These are phyloP conservation scores for Neogale vison DNA, from an alignment of 2,113 vertebrate genomes.

Conservation along the genomic window DNA sequence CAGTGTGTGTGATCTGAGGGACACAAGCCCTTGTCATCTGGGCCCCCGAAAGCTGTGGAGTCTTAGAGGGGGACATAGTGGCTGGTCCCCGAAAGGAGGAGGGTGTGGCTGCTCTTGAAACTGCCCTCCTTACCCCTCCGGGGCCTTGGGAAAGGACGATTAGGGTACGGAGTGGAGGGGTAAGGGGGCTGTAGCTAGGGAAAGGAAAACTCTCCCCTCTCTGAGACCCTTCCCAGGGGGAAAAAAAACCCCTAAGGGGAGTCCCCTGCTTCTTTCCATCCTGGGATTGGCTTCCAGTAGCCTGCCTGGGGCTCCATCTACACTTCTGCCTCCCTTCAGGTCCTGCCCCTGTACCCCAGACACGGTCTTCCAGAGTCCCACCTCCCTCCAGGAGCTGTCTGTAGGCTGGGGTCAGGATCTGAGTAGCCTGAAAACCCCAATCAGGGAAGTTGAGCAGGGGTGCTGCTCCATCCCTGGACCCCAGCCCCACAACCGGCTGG, in stretches of 20 bases:
- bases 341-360: background rate
- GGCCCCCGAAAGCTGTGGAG: background rate
- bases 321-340: background rate
- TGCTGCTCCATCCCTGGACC: background rate
- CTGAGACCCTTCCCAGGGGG: background rate
- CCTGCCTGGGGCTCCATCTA: background rate
- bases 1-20: background rate
- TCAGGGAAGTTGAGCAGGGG: background rate
- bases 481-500: background rate
- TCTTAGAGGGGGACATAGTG: background rate
- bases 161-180: background rate
- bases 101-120: background rate
- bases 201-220: background rate
- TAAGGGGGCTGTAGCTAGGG: background rate
- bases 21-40: background rate
- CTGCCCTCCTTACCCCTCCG: background rate
- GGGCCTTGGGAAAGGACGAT: constrained; percentile 14
- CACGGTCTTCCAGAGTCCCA: background rate
- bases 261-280: background rate
- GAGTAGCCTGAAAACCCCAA: constrained; percentile 6
- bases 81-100: background rate
- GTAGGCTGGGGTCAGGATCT: constrained; percentile 34
- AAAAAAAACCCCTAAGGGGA: background rate
- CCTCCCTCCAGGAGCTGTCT: constrained; percentile 39
- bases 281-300: background rate